phyloP scores from a whole-genome alignment of 2,797 vertebrate genomes.

The Chaetophractus vellerosus region DNA sequence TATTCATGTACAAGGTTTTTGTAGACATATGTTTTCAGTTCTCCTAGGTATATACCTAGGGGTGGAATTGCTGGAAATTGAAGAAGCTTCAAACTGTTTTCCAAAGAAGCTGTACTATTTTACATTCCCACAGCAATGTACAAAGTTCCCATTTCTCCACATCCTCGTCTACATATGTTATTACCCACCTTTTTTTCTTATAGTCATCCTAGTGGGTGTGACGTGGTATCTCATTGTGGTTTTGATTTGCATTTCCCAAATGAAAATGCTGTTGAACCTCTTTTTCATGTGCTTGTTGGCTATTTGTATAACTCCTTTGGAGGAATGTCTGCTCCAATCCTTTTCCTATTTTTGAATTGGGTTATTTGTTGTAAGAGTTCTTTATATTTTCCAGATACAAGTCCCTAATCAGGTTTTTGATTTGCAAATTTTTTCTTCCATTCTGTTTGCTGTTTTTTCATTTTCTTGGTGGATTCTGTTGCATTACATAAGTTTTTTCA shows the following conservation, averaged over 20 bases:
- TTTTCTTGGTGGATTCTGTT: background rate
- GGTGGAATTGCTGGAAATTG: background rate
- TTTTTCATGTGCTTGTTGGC: background rate
- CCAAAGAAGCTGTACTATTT: background rate
- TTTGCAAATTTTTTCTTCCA: background rate
- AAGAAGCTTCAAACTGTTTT: background rate
- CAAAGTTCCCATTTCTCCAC: background rate
- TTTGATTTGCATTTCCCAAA: background rate
- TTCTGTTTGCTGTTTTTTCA: background rate
- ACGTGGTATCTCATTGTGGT: background rate
- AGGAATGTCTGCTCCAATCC: background rate
- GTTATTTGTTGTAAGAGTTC: background rate
- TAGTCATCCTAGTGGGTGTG: background rate
- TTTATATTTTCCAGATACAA: background rate
- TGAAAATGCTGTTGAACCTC: background rate
- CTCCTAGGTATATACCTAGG: background rate
- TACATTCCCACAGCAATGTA: background rate
- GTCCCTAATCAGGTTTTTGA: background rate
- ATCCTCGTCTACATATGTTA: background rate
- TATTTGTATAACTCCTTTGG: background rate
- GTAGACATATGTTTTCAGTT: background rate
- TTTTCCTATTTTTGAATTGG: background rate
- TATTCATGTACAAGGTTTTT: background rate
- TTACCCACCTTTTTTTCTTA: background rate
- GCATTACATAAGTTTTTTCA: background rate